These are phyloP conservation scores for Proteles cristata DNA, from an alignment of 2,113 vertebrate species.

Conservation along the genomic window DNA sequence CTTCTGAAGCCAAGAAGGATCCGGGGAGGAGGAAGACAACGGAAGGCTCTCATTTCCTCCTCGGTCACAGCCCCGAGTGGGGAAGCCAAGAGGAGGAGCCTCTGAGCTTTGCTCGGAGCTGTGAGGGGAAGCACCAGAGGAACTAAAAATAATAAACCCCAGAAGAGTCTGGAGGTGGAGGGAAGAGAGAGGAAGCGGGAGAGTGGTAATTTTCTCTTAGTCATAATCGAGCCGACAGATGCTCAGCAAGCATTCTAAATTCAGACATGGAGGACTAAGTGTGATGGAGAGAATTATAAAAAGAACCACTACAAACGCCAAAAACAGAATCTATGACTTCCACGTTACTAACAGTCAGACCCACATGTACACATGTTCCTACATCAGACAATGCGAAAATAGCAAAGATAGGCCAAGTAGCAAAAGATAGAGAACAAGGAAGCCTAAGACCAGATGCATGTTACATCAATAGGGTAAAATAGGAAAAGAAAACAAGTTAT, in stretches of 20 bases:
- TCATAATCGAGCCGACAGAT: constrained; percentile 73
- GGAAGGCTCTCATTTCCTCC: background rate
- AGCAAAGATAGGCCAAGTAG: background rate
- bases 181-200: constrained; percentile 61
- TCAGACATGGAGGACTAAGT: constrained; percentile 39
- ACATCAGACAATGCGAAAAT: background rate
- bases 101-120: background rate
- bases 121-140: constrained; percentile 59
- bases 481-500: background rate
- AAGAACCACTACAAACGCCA: constrained; percentile 52
- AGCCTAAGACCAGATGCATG: background rate
- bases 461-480: background rate
- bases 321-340: constrained; percentile 52
- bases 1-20: background rate
- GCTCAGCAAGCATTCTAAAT: constrained; percentile 51
- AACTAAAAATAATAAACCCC: constrained; percentile 58
- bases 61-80: too few relatives aligned
- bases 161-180: constrained; percentile 66
- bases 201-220: constrained; percentile 76
- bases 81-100: background rate
- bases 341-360: background rate
- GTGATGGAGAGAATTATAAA: constrained; percentile 47
- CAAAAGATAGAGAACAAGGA: background rate
- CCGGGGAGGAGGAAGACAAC: background rate
- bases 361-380: background rate